Evolutionary conservation across 1,140 invertebrate genomes (phyloP), one percentile per base, ranked within the genome.

Genomic region (Scaptomyza graminum): DNA sequence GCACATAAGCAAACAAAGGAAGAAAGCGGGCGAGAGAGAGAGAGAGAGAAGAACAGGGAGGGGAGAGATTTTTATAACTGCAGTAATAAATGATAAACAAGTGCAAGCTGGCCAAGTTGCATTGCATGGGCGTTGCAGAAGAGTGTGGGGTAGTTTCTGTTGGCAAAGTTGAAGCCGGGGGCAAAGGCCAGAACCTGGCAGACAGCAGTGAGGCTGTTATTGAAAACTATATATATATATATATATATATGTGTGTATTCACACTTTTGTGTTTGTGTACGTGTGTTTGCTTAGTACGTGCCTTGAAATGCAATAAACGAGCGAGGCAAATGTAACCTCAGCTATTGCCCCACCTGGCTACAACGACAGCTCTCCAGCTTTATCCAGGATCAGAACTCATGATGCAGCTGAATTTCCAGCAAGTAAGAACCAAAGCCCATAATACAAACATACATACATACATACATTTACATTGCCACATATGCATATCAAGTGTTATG

Each of bases 71-170:
- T 79, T 80, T 67, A 68, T 71, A 69, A 79, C 79, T 83, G 79
- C 75, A 79, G 79, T 83, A 83, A 82, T 82, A 82, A 83, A 82
- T 82, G 79, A 82, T 82, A 82, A 82, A 79, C 79, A 82, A 82
- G 79, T 83, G 79, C 79, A 83, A 67, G 79, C 74, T 83, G 79
- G 79, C 79, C 69, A 76, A 81, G 63, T 57, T 63, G 13, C 11
- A 41, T 41, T 34, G 56, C 43, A 34, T 34, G 37, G 34, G 16
- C 34, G 52, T 41, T 9, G 22, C 39, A 50, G 31, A 9, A 34
- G 37, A 12, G n/a, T 4, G 37, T 13, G 18, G 34, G 50, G 37
- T 22, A 22, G 18, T 22, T 22, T 22, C 18, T 54, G 62, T 39
- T 61, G n/a, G n/a, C n/a, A n/a, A n/a, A 15, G 34, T 12, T 1